Base-by-base conservation (phyloP, 2,113 vertebrate genomes). In the Rhombomys opimus region DNA sequence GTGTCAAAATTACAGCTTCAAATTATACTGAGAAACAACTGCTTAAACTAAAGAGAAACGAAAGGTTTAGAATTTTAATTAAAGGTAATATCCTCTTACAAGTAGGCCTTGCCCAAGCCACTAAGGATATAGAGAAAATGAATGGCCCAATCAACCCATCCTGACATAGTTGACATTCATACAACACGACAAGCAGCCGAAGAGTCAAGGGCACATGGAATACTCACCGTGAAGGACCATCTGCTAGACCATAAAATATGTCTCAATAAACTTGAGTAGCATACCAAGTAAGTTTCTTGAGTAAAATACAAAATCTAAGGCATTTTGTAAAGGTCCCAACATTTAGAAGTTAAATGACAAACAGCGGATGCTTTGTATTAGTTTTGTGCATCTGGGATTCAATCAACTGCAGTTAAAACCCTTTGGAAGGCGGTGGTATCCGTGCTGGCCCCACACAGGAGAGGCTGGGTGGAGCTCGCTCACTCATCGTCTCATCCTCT, bases 261-360 rank as follows among this genome's bases (percentile, higher is more conserved):
- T 77, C 54, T 91, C 73, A 89, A 63, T 96, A 93, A 93, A 96
- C 93, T 59, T 61, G 41, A 54, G 72, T 77, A 82, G 92, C 52
- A 89, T 63, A 82, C 41, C 76, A 78, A 88, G 38, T 73, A 63
- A 90, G 35, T 30, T 73, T 57, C 52, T 73, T 75, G 7, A 96
- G 93, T 93, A 32, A 93, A 89, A 78, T 92, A 54, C 80, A 63
- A 93, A 95, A 67, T 78, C 3, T 89, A 90, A 75, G 72, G 46
- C 70, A 70, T 63, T 81, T 32, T 32, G 7, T 12, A 61, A 63
- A 78, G 14, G 7, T 18, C 35, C 11, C 87, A 93, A 67, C 73
- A 52, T 94, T 94, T 94, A 77, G 14, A 94, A 87, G 77, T 73
- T 82, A 80, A 87, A 25, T 63, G 85, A 78, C 9, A 78, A 65